phyloP scores from a whole-genome alignment of 2,113 vertebrate species.

The Tamias sibiricus region DNA sequence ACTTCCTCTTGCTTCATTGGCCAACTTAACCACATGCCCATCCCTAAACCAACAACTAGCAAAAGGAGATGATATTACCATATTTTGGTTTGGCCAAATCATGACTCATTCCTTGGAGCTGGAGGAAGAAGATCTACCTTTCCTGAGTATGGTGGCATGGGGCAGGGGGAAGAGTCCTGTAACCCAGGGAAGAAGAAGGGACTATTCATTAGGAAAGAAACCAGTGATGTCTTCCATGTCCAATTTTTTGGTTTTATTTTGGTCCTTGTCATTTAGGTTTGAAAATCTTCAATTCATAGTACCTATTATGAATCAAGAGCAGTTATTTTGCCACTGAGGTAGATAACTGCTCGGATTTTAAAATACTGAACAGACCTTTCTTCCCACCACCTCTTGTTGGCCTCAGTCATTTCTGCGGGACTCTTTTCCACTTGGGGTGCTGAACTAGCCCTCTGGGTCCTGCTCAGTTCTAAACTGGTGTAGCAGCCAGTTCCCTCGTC shows the following conservation, averaged over 20 bases:
- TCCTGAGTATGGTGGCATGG: not conserved
- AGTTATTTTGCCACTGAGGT: not conserved
- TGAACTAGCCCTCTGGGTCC: not conserved
- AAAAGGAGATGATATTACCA: not conserved
- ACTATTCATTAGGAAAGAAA: not conserved
- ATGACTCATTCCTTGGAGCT: not conserved
- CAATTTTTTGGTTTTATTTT: not conserved
- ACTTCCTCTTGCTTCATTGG: not conserved
- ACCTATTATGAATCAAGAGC: not conserved
- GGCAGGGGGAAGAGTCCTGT: not conserved
- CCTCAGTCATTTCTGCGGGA: not conserved
- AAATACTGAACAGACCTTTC: not conserved
- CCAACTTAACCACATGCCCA: not conserved
- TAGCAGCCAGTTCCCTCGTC: not conserved
- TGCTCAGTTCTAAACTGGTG: not conserved
- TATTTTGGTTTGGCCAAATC: not conserved
- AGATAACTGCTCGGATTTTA: not conserved
- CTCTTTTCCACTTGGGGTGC: not conserved
- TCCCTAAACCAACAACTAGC: not conserved
- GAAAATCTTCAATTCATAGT: not conserved
- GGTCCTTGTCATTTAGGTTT: conserved; percentile 4
- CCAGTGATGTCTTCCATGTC: not conserved
- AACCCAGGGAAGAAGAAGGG: not conserved
- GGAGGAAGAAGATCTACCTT: not conserved
- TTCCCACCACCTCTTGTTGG: not conserved